These are phyloP conservation scores for Tachina fera DNA, from an alignment of 2,888 invertebrate species.

Conservation along the genomic window DNA sequence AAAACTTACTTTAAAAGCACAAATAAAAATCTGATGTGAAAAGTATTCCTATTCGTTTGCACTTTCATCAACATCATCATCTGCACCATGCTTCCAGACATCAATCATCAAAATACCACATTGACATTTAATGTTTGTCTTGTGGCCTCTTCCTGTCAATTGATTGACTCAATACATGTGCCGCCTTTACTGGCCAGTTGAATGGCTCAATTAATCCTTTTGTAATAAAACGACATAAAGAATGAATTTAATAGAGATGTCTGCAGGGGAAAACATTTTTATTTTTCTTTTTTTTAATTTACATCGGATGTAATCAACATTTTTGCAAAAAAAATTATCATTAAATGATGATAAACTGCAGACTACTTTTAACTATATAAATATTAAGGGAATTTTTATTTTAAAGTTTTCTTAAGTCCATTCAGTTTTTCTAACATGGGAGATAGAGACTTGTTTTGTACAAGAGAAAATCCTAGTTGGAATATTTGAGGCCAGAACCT, in stretches of 20 bases:
- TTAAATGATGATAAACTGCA: constrained; percentile 12
- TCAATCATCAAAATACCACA: constrained; percentile 45
- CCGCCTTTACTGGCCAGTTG: constrained; percentile 23
- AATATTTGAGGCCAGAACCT: too few species aligned
- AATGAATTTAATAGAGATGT: constrained; percentile 4
- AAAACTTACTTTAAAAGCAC: not conserved
- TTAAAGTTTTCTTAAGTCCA: not conserved
- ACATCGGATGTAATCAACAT: constrained; percentile 7
- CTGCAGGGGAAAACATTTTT: not conserved
- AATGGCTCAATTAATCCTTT: constrained; percentile 31
- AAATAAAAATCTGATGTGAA: constrained; percentile 8
- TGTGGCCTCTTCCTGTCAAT: constrained; percentile 47
- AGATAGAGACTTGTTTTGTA: too few species aligned
- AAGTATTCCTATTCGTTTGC: not conserved
- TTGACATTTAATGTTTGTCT: constrained; percentile 50
- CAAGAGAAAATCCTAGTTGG: too few species aligned
- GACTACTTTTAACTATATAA: not conserved
- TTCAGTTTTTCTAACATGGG: not conserved
- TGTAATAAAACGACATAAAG: not conserved
- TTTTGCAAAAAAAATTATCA: not conserved
- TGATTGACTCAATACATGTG: constrained; percentile 42
- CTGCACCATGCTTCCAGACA: constrained; percentile 1
- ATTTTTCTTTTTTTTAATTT: not conserved
- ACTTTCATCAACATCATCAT: constrained; percentile 20
- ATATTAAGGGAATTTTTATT: not conserved